Percentiles rank a stretch among this genome's conserved stretches.
Evolutionary conservation across 2,113 vertebrate species (phyloP).

Genomic region (Mirounga angustirostris): DNA sequence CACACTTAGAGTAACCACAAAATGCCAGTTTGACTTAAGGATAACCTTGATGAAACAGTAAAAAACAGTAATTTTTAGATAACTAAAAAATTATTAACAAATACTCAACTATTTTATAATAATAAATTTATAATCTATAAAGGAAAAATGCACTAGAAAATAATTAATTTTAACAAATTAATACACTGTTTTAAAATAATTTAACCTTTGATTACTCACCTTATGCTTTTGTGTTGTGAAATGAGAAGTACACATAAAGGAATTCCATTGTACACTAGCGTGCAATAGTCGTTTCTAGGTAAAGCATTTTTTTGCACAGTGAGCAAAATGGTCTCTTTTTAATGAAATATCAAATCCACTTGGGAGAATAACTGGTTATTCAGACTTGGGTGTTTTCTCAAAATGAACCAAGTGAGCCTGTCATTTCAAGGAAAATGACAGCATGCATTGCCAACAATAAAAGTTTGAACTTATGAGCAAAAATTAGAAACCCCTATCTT

Average conservation of each 20-base stretch:
- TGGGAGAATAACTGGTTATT: constrained; percentile 5
- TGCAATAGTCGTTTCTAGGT: background rate
- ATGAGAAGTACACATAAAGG: background rate
- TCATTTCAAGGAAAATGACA: constrained; percentile 20
- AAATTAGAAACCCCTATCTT: background rate
- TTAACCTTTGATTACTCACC: background rate
- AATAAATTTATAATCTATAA: background rate
- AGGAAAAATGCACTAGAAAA: background rate
- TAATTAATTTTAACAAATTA: background rate
- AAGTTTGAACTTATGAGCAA: background rate
- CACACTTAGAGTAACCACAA: background rate
- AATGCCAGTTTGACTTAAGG: background rate
- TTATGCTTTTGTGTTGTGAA: background rate
- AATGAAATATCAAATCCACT: background rate
- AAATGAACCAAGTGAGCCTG: background rate
- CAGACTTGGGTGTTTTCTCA: background rate
- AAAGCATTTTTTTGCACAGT: background rate
- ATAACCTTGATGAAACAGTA: background rate
- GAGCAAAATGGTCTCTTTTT: background rate
- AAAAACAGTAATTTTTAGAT: background rate
- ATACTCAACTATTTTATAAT: background rate
- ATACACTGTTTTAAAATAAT: background rate
- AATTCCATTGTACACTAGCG: background rate
- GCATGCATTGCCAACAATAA: background rate
- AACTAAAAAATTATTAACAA: background rate